Percentiles rank a stretch among this genome's conserved stretches.
Evolutionary conservation across 2,888 invertebrate species (phyloP).

Genomic region (Bombylius major): DNA sequence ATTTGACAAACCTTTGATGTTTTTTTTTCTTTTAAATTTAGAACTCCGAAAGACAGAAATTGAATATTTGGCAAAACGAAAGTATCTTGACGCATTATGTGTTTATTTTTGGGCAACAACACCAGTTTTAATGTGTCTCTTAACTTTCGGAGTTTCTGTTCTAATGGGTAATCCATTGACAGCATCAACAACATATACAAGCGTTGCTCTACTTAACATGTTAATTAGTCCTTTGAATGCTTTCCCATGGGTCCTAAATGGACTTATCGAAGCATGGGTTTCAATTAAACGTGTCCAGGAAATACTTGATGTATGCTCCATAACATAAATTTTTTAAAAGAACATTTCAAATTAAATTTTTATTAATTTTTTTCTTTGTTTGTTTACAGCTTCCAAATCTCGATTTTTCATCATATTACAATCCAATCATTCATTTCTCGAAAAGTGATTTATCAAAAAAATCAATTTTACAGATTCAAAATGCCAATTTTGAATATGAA

Average conservation of each 20-base stretch:
- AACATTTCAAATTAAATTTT: neutral
- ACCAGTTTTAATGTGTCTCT: slow-evolving; percentile 75
- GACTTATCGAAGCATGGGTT: slow-evolving; percentile 90
- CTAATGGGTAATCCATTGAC: slow-evolving; percentile 65
- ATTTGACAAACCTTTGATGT: neutral
- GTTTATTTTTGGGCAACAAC: slow-evolving; percentile 99
- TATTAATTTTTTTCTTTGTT: neutral
- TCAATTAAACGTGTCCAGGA: slow-evolving; percentile 79
- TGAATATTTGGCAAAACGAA: slow-evolving; percentile 65
- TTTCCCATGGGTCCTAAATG: slow-evolving; percentile 97
- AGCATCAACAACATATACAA: slow-evolving; percentile 88
- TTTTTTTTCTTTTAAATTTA: slow-evolving; percentile 26
- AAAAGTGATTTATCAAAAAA: slow-evolving; percentile 40
- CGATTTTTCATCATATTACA: slow-evolving; percentile 32
- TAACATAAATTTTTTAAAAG: neutral
- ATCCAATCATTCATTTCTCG: slow-evolving; percentile 25
- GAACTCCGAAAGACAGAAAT: slow-evolving; percentile 59
- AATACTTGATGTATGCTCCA: slow-evolving; percentile 55
- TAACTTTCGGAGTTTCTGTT: slow-evolving; percentile 70
- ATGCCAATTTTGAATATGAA: slow-evolving; percentile 43
- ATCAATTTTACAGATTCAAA: slow-evolving; percentile 43
- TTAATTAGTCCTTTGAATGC: slow-evolving; percentile 91
- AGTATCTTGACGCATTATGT: slow-evolving; percentile 94
- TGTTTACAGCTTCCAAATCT: slow-evolving; percentile 27
- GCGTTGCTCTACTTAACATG: slow-evolving; percentile 90